Evolutionary conservation across 2,888 invertebrate genomes (phyloP).

Genomic region (Glaucopsyche alexis): DNA sequence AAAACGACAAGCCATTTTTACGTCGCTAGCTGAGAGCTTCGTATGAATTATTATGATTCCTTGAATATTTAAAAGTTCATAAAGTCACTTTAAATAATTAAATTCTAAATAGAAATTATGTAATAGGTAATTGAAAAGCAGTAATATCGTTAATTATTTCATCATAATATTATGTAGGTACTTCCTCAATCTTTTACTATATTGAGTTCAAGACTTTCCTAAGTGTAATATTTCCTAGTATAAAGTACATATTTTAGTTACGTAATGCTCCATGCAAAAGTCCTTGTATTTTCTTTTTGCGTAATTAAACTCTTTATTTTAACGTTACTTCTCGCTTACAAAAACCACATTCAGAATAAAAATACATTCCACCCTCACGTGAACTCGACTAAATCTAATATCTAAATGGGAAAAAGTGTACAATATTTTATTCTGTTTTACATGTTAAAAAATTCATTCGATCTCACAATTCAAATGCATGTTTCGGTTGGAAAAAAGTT

Average conservation of each 20-base stretch:
- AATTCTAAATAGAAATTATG: too few relatives aligned
- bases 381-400: constrained; percentile 24
- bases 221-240: too few relatives aligned
- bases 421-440: constrained; percentile 29
- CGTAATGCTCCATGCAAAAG: too few relatives aligned
- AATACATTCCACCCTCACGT: background rate
- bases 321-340: background rate
- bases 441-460: constrained; percentile 35
- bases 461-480: constrained; percentile 39
- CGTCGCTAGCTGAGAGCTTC: constrained; percentile 14
- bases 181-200: too few relatives aligned
- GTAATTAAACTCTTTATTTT: background rate
- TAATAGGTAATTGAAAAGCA: too few relatives aligned
- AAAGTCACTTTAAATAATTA: too few relatives aligned
- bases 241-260: too few relatives aligned
- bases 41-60: background rate
- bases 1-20: constrained; percentile 23
- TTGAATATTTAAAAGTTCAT: background rate
- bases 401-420: constrained; percentile 29
- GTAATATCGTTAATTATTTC: too few relatives aligned
- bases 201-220: too few relatives aligned
- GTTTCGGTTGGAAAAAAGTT: constrained; percentile 40
- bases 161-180: too few relatives aligned
- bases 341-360: constrained; percentile 4
- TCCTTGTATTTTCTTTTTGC: background rate